Base-by-base conservation (phyloP, 2,797 vertebrate genomes). In the Pagetopsis macropterus region DNA sequence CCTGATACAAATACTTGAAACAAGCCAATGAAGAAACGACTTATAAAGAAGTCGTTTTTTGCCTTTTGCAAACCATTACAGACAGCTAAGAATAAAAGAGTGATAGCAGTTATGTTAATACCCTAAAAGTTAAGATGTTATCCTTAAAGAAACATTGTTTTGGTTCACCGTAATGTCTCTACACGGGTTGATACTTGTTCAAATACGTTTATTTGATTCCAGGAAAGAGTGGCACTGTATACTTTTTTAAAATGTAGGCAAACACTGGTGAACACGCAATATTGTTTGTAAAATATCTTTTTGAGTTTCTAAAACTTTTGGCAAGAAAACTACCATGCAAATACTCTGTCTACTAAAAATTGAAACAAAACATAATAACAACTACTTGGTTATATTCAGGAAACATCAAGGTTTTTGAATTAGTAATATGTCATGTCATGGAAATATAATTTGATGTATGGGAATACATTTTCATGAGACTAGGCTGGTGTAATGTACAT, bases 1-100 rank as follows among this genome's bases (percentile, higher is more conserved):
- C 52, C 80, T 72, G 16, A 71, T 66, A 70, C 76, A 65, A 86
- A 89, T 91, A 94, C 92, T 93, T 94, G 90, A 94, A 93, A 84
- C 69, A 58, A 84, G 83, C 79, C 79, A 68, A 84, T 82, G 89
- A 81, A 85, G 83, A 85, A 69, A 65, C 65, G 55, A 83, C 52
- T 82, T 45, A 31, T 50, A 43, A 41, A 15, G 62, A 64, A 37
- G 2, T 6, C 8, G 6, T 37, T 9, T 55, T 58, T 33, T 44
- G 37, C 59, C 41, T 56, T 65, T 64, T 55, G 19, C 55, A 9
- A 43, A 49, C n/a, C 13, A 31, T 67, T 67, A 9, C 60, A 79
- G 60, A 77, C 69, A 62, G 62, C 50, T 52, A 13, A 67, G 48
- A 37, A 61, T 45, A 23, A 16, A 51, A 11, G 27, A 23, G 41